These are phyloP conservation scores for Gymnocheta viridis DNA, from an alignment of 2,888 invertebrate species.

Conservation along the genomic window DNA sequence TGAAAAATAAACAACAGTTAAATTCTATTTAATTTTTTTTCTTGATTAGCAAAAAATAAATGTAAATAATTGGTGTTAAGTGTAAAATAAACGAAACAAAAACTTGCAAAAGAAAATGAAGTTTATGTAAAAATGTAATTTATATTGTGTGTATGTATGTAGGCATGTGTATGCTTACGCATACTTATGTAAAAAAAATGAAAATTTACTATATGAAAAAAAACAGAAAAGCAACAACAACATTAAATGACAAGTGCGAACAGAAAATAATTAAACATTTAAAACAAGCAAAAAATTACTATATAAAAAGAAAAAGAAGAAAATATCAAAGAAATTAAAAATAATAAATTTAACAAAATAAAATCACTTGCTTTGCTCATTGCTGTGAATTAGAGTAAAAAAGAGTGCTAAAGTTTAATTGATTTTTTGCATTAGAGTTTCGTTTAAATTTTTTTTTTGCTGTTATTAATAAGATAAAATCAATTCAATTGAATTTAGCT, in stretches of 20 bases:
- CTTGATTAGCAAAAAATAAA: neutral
- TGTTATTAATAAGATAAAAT: neutral
- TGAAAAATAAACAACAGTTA: neutral
- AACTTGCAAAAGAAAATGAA: constrained; percentile 30
- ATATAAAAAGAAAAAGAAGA: neutral
- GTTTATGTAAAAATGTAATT: constrained; percentile 48
- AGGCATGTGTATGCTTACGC: constrained; percentile 35
- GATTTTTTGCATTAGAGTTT: constrained; percentile 37
- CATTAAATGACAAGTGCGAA: constrained; percentile 29
- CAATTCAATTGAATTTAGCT: neutral
- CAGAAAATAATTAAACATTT: constrained; percentile 31
- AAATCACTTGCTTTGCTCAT: neutral
- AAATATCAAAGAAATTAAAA: neutral
- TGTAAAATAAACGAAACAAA: too few relatives aligned
- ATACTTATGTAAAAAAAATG: constrained; percentile 61
- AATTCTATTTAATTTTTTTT: neutral
- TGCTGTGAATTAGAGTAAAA: neutral
- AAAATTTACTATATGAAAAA: constrained; percentile 6
- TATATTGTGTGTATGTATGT: constrained; percentile 41
- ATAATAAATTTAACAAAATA: neutral
- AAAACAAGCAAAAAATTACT: neutral
- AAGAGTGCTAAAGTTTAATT: constrained; percentile 25
- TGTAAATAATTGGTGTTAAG: neutral
- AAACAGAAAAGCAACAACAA: neutral
- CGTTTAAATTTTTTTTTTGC: neutral